A percentile compares a stretch with the other conserved stretches of the same genome.
phyloP scores from a whole-genome alignment of 2,888 invertebrate species.

The Eupithecia centaureata region DNA sequence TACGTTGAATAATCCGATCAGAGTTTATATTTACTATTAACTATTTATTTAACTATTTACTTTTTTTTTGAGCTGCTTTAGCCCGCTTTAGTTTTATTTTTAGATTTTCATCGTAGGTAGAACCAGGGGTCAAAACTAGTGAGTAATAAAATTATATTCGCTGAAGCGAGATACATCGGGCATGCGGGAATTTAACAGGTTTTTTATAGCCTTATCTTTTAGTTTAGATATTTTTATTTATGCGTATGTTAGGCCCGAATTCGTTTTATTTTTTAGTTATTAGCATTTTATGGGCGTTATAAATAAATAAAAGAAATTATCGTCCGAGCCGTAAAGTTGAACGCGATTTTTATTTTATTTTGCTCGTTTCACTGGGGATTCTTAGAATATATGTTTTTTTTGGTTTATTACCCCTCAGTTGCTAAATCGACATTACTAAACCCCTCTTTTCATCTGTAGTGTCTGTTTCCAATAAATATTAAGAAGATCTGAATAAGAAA shows the following conservation, averaged over 20 bases:
- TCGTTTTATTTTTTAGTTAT: slow-evolving; percentile 34
- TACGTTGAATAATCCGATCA: not conserved
- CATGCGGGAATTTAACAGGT: slow-evolving; percentile 29
- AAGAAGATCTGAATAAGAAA: too few relatives aligned
- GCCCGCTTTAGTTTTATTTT: not conserved
- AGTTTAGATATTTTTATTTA: slow-evolving; percentile 41
- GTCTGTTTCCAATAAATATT: too few relatives aligned
- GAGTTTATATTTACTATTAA: not conserved
- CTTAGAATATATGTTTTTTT: not conserved
- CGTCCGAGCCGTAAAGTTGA: not conserved
- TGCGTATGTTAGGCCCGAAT: slow-evolving; percentile 29
- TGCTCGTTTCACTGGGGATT: not conserved
- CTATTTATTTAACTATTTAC: too few relatives aligned
- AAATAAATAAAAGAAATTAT: not conserved
- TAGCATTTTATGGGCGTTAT: slow-evolving; percentile 1
- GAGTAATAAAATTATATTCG: slow-evolving; percentile 67
- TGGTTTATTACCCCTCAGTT: not conserved
- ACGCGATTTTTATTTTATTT: not conserved
- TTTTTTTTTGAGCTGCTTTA: too few relatives aligned
- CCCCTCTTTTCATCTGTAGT: too few relatives aligned
- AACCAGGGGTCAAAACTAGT: not conserved
- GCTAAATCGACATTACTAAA: too few relatives aligned
- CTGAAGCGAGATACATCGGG: slow-evolving; percentile 41
- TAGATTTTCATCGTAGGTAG: not conserved
- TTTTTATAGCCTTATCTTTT: slow-evolving; percentile 41